Conservation (phyloP, 2,113 vertebrate species). For the Coryphaenoides rupestris region DNA sequence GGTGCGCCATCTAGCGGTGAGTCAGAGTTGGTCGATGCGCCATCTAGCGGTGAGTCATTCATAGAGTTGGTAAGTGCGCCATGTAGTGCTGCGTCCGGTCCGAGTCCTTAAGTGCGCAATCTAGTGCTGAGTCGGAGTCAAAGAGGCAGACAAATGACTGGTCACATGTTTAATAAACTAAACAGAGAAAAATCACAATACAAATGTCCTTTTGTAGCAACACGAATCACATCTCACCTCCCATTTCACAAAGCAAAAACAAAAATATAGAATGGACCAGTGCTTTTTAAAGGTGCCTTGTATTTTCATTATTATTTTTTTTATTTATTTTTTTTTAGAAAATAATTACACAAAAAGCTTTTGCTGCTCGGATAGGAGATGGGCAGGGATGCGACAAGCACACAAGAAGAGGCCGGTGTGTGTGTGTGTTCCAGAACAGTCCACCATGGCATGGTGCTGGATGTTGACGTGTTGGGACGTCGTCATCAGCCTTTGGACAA, state of each 20-base stretch:
- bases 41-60: too few species aligned
- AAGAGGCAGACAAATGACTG: constrained; percentile 50
- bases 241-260: constrained; percentile 36
- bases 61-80: too few species aligned
- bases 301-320: constrained; percentile 32
- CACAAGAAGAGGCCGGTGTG: constrained; percentile 15
- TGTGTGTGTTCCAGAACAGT: too few species aligned
- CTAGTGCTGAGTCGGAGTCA: too few species aligned
- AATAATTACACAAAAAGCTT: constrained; percentile 61
- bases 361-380: constrained; percentile 53
- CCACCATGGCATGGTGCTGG: too few species aligned
- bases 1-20: too few species aligned
- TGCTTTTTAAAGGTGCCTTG: constrained; percentile 10
- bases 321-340: constrained; percentile 69
- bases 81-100: too few species aligned
- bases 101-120: too few species aligned
- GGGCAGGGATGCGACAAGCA: constrained; percentile 32
- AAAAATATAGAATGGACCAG: constrained; percentile 57
- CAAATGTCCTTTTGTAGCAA: constrained; percentile 86
- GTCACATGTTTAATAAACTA: constrained; percentile 86
- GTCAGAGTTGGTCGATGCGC: too few species aligned
- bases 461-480: too few species aligned
- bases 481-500: too few species aligned
- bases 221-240: constrained; percentile 51
- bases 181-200: constrained; percentile 85